Percentiles rank a stretch among this genome's conserved stretches.
phyloP scores from a whole-genome alignment of 2,113 vertebrate species.

The Pluvialis apricaria region DNA sequence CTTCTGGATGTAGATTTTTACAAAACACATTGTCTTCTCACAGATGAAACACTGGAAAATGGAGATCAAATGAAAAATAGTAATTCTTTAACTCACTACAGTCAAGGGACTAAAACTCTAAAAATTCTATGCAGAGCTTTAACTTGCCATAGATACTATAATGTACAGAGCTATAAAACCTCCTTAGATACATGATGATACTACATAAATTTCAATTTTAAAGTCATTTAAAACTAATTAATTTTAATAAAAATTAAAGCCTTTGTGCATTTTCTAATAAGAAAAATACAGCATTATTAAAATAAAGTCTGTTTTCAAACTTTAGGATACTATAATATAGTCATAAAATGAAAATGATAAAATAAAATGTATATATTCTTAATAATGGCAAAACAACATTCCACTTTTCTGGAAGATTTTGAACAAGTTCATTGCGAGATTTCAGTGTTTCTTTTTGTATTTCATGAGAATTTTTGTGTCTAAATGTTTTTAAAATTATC shows the following conservation, averaged over 20 bases:
- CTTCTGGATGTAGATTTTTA: not conserved
- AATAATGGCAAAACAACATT: not conserved
- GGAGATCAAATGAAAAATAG: not conserved
- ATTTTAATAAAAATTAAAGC: not conserved
- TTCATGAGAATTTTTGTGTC: not conserved
- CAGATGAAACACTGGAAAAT: not conserved
- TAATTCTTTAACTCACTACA: not conserved
- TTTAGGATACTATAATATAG: not conserved
- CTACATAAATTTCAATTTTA: not conserved
- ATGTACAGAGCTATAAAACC: not conserved
- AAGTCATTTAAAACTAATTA: not conserved
- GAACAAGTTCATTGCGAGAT: not conserved
- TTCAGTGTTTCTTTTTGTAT: not conserved
- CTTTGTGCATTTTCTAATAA: not conserved
- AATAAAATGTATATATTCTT: not conserved
- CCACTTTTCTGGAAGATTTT: not conserved
- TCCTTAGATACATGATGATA: not conserved
- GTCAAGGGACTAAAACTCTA: not conserved
- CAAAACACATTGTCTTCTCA: not conserved
- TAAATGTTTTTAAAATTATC: not conserved
- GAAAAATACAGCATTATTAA: slow-evolving; percentile 2
- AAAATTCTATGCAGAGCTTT: not conserved
- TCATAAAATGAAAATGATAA: slow-evolving; percentile 34
- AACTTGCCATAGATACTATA: slow-evolving; percentile 7
- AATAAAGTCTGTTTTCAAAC: slow-evolving; percentile 19